Conservation (phyloP, 2,113 vertebrate species). For the Phalacrocorax brasilianus region DNA sequence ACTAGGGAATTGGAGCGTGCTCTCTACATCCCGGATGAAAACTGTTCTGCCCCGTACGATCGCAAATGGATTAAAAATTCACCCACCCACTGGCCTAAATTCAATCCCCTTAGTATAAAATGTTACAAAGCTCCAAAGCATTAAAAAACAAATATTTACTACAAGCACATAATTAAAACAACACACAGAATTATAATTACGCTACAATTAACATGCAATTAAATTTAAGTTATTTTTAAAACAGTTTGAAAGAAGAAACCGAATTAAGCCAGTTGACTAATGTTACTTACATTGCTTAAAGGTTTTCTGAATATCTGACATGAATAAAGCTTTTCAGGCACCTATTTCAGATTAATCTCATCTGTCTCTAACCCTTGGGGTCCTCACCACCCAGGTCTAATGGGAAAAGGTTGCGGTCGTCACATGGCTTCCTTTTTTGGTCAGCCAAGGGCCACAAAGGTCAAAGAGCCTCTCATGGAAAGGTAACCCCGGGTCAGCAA, state of each 20-base stretch:
- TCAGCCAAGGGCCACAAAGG: constrained; percentile 95
- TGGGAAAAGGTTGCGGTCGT: constrained; percentile 87
- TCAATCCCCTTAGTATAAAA: background rate
- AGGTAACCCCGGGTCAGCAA: constrained; percentile 97
- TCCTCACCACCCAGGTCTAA: constrained; percentile 98
- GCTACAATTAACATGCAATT: constrained; percentile 68
- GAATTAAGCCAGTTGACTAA: constrained; percentile 70
- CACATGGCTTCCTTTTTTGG: constrained; percentile 94
- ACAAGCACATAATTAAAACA: constrained; percentile 31
- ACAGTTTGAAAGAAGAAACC: constrained; percentile 62
- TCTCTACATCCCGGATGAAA: constrained; percentile 12
- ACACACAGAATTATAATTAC: background rate
- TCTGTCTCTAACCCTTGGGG: constrained; percentile 93
- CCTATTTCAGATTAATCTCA: constrained; percentile 93
- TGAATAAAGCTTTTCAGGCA: constrained; percentile 86
- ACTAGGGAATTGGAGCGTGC: constrained; percentile 45
- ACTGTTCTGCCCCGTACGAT: background rate
- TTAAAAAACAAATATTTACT: background rate
- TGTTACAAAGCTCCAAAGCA: constrained; percentile 11
- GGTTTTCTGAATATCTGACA: constrained; percentile 77
- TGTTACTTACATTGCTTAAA: constrained; percentile 85
- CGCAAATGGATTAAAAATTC: background rate
- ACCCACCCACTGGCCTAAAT: constrained; percentile 1
- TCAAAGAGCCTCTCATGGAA: constrained; percentile 95
- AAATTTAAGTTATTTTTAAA: constrained; percentile 59